phyloP scores from a whole-genome alignment of 1,140 invertebrate genomes.

The Pogonognathellus flavescens region DNA sequence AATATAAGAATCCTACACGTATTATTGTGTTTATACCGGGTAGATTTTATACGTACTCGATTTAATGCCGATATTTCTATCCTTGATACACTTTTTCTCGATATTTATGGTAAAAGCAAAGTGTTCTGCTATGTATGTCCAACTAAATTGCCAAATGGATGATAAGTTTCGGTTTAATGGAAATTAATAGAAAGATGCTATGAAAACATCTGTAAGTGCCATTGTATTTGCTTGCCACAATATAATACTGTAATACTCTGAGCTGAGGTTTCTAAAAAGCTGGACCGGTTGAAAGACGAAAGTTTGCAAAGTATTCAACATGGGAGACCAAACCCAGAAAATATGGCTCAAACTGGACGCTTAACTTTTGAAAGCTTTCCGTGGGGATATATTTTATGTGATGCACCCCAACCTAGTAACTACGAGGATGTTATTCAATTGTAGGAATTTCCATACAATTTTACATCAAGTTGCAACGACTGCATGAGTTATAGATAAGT shows the following conservation, averaged over 20 bases:
- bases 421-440: neutral
- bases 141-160: no score
- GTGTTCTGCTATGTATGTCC: no score
- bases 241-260: no score
- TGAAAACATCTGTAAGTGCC: no score
- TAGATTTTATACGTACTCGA: neutral
- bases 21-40: no score
- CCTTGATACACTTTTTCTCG: slow-evolving; percentile 1
- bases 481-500: slow-evolving; percentile 11
- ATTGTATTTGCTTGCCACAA: no score
- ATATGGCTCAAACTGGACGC: neutral
- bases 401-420: no score
- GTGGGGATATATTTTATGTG: slow-evolving; percentile 7
- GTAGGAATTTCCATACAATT: slow-evolving; percentile 3
- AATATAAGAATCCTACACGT: neutral
- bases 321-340: neutral
- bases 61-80: slow-evolving; percentile 15
- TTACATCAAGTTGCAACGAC: slow-evolving; percentile 9
- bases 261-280: no score
- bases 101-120: slow-evolving; percentile 16
- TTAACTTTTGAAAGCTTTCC: slow-evolving; percentile 23
- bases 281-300: no score
- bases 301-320: no score
- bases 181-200: no score
- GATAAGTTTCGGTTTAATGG: no score